phyloP scores from a whole-genome alignment of 2,113 vertebrate genomes.

The Scolopax mira region DNA sequence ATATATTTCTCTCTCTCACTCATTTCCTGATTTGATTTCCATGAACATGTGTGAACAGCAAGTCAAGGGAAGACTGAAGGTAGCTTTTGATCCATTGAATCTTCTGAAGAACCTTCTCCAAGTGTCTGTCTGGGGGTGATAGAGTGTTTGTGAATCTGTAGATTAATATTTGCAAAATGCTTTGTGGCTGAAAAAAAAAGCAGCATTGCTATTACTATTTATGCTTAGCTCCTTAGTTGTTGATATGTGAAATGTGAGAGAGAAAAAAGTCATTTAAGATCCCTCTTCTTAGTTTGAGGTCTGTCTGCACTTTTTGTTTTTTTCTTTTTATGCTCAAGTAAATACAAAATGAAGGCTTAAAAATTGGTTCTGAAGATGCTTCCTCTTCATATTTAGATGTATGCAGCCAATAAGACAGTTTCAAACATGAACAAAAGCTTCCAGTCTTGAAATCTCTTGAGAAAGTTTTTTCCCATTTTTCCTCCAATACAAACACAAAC shows the following conservation, averaged over 20 bases:
- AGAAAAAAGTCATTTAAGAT: background rate
- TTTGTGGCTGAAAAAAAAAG: background rate
- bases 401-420: conserved; percentile 26
- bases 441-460: conserved; percentile 1
- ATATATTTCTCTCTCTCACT: background rate
- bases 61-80: background rate
- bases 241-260: conserved; percentile 35
- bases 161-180: background rate
- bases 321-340: conserved; percentile 11
- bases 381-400: conserved; percentile 34
- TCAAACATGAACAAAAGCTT: background rate
- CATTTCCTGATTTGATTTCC: background rate
- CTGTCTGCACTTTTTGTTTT: conserved; percentile 24
- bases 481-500: background rate
- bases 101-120: background rate
- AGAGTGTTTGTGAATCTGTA: background rate
- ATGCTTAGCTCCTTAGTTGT: background rate
- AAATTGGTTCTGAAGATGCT: conserved; percentile 12
- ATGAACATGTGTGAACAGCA: background rate
- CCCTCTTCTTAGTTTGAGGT: background rate
- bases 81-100: background rate
- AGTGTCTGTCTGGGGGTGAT: background rate
- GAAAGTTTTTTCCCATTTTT: background rate
- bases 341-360: conserved; percentile 14
- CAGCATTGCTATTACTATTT: background rate